Base-by-base conservation (phyloP, 2,888 invertebrate genomes). In the Drosophila paracracens region DNA sequence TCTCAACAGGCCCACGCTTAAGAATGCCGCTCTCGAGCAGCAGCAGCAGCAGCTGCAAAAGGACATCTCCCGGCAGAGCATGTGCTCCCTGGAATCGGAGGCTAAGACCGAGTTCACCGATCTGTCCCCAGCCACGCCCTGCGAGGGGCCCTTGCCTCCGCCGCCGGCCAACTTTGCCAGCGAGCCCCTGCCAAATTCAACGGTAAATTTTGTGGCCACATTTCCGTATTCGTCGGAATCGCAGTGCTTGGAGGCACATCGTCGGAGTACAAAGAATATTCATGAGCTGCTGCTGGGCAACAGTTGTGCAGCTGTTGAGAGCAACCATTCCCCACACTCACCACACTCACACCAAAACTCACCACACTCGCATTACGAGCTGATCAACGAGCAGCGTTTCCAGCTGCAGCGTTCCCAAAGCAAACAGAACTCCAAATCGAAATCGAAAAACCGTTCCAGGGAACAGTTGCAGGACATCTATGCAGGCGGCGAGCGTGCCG, bases 321-420 rank as follows among this genome's bases (percentile, higher is more conserved):
- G 4, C 13, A 27, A 56, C 27, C 56, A 95, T 79, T 95, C 95
- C 1, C 21, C 95, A 3, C 60, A 57, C 16, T 38, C 57, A 21
- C 35, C 40, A 31, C 21, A 27, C 3, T 38, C 56, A 29, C n/a
- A 46, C 16, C 25, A 46, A 46, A 46, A 46, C 62, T 2, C 68
- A 33, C 16, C 58, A 0, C 79, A 62, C 7, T 50, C 77, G 2
- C 77, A 95, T 81, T 95, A 95, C 85, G 95, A 95, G 83, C 88
- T 93, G 79, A 92, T 93, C 82, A 91, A 93, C 69, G 93, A 92
- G 71, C 86, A 92, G 72, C 86, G 83, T 25, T 71, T 81, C 59
- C 88, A 89, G 52, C 31, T 70, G 63, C 82, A 80, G 38, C 88
- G 88, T 54, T 60, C 66, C 52, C 59, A 77, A 61, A 75, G 64